phyloP scores from a whole-genome alignment of 2,797 vertebrate genomes.

The Mergus octosetaceus region DNA sequence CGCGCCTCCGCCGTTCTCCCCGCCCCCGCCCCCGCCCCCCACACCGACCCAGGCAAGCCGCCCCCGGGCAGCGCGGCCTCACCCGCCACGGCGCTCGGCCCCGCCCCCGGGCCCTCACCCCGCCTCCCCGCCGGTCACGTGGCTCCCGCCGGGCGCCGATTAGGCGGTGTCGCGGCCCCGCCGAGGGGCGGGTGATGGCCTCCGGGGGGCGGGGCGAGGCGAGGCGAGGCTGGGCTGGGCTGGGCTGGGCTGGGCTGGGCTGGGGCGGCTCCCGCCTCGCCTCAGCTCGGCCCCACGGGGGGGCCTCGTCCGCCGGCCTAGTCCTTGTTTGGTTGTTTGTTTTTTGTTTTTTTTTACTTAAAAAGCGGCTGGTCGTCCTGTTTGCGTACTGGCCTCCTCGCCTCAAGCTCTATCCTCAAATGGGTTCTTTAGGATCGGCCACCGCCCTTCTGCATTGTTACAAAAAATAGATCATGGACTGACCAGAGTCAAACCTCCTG shows the following conservation, averaged over 20 bases:
- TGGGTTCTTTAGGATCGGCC: too few relatives aligned
- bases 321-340: neutral
- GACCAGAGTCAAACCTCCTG: neutral
- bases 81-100: neutral
- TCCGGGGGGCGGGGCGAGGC: fast-evolving
- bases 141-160: neutral
- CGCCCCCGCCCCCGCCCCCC: too few relatives aligned
- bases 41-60: neutral
- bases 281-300: too few relatives aligned
- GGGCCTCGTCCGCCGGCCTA: neutral
- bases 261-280: too few relatives aligned
- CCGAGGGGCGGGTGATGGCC: too few relatives aligned
- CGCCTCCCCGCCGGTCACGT: neutral
- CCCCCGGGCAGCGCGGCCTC: neutral
- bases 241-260: too few relatives aligned
- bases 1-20: too few relatives aligned
- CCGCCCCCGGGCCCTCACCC: neutral
- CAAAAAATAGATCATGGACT: neutral
- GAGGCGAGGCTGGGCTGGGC: too few relatives aligned
- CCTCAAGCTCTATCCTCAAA: neutral
- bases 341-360: too few relatives aligned
- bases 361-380: neutral
- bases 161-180: neutral
- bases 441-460: fast-evolving
- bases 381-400: fast-evolving